Evolutionary conservation across 2,113 vertebrate genomes (phyloP).

Genomic region (Sander lucioperca): DNA sequence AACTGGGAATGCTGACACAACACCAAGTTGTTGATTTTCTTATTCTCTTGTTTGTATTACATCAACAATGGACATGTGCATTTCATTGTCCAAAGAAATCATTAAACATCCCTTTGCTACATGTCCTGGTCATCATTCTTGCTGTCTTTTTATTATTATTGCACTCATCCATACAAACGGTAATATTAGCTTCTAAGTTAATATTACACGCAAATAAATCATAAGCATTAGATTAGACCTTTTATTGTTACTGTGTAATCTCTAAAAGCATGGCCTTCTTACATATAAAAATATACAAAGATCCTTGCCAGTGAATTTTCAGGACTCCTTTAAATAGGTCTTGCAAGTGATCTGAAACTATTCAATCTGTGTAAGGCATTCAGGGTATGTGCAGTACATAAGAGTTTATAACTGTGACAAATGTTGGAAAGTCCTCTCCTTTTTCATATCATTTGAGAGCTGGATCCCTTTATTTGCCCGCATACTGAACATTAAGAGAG

Average conservation of each 20-base stretch:
- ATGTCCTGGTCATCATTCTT: constrained; percentile 85
- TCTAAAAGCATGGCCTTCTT: constrained; percentile 74
- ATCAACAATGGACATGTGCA: constrained; percentile 79
- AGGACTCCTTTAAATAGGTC: constrained; percentile 63
- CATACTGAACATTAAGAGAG: constrained; percentile 63
- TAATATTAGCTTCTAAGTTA: constrained; percentile 75
- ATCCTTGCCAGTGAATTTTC: constrained; percentile 58
- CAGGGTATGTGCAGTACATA: constrained; percentile 66
- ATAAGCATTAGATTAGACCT: constrained; percentile 46
- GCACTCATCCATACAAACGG: constrained; percentile 53
- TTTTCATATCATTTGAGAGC: constrained; percentile 62
- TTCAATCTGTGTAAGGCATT: constrained; percentile 65
- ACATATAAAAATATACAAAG: constrained; percentile 62
- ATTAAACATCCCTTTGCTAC: constrained; percentile 86
- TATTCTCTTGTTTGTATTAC: constrained; percentile 77
- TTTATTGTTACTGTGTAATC: constrained; percentile 63
- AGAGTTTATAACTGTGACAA: constrained; percentile 61
- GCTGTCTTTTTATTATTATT: constrained; percentile 49
- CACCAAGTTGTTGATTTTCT: constrained; percentile 67
- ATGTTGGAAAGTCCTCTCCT: constrained; percentile 49
- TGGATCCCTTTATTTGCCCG: constrained; percentile 76
- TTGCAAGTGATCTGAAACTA: constrained; percentile 52
- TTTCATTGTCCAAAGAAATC: constrained; percentile 84
- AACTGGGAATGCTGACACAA: constrained; percentile 73
- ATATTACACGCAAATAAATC: constrained; percentile 68